Conservation (phyloP, 2,888 invertebrate species). For the Cheilosia vernalis region DNA sequence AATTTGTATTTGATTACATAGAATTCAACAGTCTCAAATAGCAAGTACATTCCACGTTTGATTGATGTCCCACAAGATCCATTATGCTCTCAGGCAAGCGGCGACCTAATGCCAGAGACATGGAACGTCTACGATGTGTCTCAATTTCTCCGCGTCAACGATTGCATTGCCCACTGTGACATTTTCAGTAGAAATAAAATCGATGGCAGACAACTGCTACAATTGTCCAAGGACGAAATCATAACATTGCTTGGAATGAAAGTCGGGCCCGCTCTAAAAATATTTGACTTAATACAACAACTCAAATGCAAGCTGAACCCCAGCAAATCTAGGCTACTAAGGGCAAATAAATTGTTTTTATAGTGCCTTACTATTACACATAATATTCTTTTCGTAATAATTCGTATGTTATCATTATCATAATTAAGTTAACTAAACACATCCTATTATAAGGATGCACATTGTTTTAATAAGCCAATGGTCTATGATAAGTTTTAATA, state of each 20-base stretch:
- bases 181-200: constrained; percentile 89
- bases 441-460: constrained; percentile 45
- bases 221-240: constrained; percentile 94
- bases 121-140: constrained; percentile 95
- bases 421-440: constrained; percentile 44
- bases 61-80: constrained; percentile 80
- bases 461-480: constrained; percentile 56
- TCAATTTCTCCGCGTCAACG: constrained; percentile 94
- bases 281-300: constrained; percentile 95
- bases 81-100: constrained; percentile 48
- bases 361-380: constrained; percentile 82
- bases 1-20: constrained; percentile 47
- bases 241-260: constrained; percentile 95
- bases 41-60: constrained; percentile 85
- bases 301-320: constrained; percentile 89
- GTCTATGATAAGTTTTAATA: constrained; percentile 62
- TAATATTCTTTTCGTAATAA: constrained; percentile 33
- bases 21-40: constrained; percentile 84
- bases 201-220: constrained; percentile 91
- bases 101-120: constrained; percentile 85
- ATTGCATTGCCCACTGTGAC: constrained; percentile 89
- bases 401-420: constrained; percentile 28
- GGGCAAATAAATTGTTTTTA: constrained; percentile 88
- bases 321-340: constrained; percentile 83
- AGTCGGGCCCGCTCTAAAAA: constrained; percentile 97